Base-by-base conservation (phyloP, 2,113 vertebrate genomes). In the Hemiprocne comata region DNA sequence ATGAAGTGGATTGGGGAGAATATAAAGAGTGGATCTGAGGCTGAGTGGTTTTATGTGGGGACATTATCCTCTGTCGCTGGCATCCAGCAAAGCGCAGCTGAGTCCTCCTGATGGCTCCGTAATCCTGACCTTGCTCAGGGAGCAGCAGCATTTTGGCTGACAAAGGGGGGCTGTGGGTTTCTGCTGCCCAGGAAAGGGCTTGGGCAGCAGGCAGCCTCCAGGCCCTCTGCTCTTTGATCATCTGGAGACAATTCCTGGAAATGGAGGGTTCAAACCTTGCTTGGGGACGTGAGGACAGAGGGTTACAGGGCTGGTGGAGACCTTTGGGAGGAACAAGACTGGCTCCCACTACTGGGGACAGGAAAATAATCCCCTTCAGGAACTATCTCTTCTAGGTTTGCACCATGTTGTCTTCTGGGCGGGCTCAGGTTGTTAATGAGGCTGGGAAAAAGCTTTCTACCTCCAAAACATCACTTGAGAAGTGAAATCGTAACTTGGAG, bases 371-470 rank as follows among this genome's bases (percentile, higher is more conserved):
- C 21, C 34, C 53, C 17, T 51, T 38, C 44, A 29, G 80, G 66
- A 87, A 57, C 38, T 42, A 38, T 31, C 25, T 54, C 33, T 42
- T 36, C 62, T 38, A 3, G 21, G 8, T 85, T 87, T 87, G 53
- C 0, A 1, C 46, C 0, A 1, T 16, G 23, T 13, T 50, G 44
- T 93, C 64, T 87, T 51, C 31, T 0, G 1, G 19, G 11, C 15
- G 31, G 14, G 17, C 8, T 77, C 19, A 6, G 24, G 9, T 85
- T 28, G 34, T 80, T 66, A 15, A 19, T 11, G 61, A 40, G 48
- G 34, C 60, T 87, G 73, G 60, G 34, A 33, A 42, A 62, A 76
- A 48, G 28, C 28, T 67, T 81, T 62, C 36, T 62, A 7, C 64
- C 13, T 77, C n/a, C 42, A 36, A 11, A 93, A 21, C 55, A 24